A percentile compares a stretch with the other conserved stretches of the same genome.
phyloP scores from a whole-genome alignment of 2,888 invertebrate species.

The Congeria kusceri region DNA sequence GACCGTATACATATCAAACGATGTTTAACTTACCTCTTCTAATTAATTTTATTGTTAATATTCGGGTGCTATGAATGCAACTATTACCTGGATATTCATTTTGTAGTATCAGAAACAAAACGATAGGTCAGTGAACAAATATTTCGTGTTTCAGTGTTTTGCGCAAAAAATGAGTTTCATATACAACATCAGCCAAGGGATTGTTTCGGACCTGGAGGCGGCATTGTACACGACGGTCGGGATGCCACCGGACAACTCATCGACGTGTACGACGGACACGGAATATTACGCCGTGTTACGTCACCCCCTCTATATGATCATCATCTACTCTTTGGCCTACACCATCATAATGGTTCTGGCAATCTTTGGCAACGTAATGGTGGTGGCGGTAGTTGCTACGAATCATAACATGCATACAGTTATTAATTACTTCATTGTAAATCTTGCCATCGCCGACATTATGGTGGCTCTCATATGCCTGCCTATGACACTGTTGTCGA shows the following conservation, averaged over 20 bases:
- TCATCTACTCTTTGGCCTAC: constrained; percentile 82
- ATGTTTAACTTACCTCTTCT: no score
- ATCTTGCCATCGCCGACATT: constrained; percentile 79
- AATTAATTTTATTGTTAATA: no score
- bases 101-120: no score
- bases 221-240: neutral
- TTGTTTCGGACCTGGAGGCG: constrained; percentile 6
- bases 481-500: constrained; percentile 76
- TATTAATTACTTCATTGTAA: constrained; percentile 82
- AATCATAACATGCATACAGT: constrained; percentile 84
- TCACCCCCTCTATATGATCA: constrained; percentile 73
- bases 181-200: constrained; percentile 21
- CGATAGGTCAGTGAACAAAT: no score
- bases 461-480: constrained; percentile 78
- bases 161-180: constrained; percentile 14
- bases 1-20: no score
- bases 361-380: constrained; percentile 83
- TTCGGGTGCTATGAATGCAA: no score
- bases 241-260: neutral
- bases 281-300: constrained; percentile 55
- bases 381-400: constrained; percentile 82
- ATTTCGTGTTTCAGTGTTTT: no score
- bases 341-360: constrained; percentile 82
- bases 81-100: no score
- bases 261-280: neutral